Percentiles rank a stretch among this genome's conserved stretches.
Evolutionary conservation across 2,797 vertebrate genomes (phyloP).

Genomic region (Coregonus sp.): DNA sequence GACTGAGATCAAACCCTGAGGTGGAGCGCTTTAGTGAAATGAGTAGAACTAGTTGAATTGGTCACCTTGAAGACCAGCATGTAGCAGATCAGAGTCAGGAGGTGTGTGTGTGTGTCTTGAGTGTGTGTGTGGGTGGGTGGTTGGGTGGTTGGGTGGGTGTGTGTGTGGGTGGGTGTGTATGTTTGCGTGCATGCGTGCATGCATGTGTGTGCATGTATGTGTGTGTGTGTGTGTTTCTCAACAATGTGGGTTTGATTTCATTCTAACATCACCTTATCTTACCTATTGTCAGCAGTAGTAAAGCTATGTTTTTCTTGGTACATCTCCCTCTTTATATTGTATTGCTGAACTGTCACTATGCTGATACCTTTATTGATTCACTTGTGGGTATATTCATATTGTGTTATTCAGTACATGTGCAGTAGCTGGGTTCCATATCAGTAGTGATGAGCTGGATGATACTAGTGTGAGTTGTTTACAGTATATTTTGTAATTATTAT

Average conservation of each 20-base stretch:
- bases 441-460: constrained; percentile 4
- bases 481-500: neutral
- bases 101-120: neutral
- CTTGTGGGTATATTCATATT: constrained; percentile 27
- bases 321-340: neutral
- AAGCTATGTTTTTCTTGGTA: neutral
- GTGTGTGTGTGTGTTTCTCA: neutral
- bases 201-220: neutral
- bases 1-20: neutral
- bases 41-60: neutral
- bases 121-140: neutral
- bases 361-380: constrained; percentile 12
- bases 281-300: constrained; percentile 2
- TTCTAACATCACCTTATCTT: neutral
- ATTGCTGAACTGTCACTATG: neutral
- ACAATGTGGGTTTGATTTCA: neutral
- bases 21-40: neutral
- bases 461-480: neutral
- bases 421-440: constrained; percentile 39
- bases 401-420: constrained; percentile 20
- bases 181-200: neutral
- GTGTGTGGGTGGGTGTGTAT: too few relatives aligned
- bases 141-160: too few relatives aligned
- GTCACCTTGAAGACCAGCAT: neutral
- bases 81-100: neutral